Evolutionary conservation across 2,113 vertebrate species (phyloP), one percentile per base, ranked within the genome.

Genomic region (Nyctibius bracteatus): DNA sequence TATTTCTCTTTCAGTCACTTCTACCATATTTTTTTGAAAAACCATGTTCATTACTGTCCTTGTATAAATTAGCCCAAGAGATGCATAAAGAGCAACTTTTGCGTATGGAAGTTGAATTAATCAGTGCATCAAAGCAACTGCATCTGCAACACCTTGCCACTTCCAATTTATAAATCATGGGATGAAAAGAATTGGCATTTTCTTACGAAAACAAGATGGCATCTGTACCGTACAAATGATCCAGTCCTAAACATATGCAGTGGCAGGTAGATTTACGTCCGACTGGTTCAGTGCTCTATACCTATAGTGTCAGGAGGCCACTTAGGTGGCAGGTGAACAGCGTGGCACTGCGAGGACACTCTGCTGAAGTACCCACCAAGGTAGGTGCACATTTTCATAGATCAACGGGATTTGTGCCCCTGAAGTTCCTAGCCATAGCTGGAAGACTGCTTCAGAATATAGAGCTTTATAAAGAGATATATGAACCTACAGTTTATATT

Each of bases 291-390:
- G 24, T 52, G 33, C 57, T 87, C 23, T 28, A 19, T 14, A 12
- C 24, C 52, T 79, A 0, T 3, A 44, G 27, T 20, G 19, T 55
- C 54, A 81, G 33, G 43, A 83, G 58, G 25, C 9, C 47, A 61
- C 16, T 74, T 23, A 63, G 55, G 51, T 2, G 15, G 51, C 47
- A 81, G 47, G 27, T 33, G n/a, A 88, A 65, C 3, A 5, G 35
- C 0, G 0, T 37, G 59, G 35, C 14, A 21, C 65, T 27, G 27
- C 2, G 4, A 86, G n/a, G 33, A 82, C 6, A 19, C 17, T 28
- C 41, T 71, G 43, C 52, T 81, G 33, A 88, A 65, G 47, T 13
- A 68, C 8, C 23, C 49, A 87, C 70, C 39, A 43, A n/a, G 2
- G 23, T 5, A 46, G 51, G 7, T 28, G 28, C 28, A 39, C 18